Evolutionary conservation across 2,888 invertebrate species (phyloP).

Genomic region (Drosophila kokeensis): DNA sequence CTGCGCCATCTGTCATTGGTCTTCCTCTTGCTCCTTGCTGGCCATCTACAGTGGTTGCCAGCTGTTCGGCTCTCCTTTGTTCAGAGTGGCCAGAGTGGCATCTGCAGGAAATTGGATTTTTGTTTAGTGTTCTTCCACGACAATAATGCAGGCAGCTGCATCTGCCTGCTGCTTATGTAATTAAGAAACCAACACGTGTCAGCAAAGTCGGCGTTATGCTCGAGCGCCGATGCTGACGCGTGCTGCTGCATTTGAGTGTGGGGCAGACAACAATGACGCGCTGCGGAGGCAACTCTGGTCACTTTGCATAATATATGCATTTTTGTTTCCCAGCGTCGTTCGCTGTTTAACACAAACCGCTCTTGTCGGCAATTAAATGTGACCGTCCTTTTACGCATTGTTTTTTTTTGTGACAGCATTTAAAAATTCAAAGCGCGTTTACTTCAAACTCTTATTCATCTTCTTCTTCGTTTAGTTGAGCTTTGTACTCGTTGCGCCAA

Average conservation of each 20-base stretch:
- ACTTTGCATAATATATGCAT: slow-evolving; percentile 36
- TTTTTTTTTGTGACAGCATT: slow-evolving; percentile 30
- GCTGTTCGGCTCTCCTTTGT: slow-evolving; percentile 64
- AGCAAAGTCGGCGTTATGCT: slow-evolving; percentile 44
- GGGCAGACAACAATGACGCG: slow-evolving; percentile 6
- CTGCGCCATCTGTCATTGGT: slow-evolving; percentile 70
- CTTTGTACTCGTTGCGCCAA: slow-evolving; percentile 48
- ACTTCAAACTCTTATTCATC: slow-evolving; percentile 15
- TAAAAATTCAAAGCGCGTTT: slow-evolving; percentile 48
- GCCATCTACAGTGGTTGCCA: slow-evolving; percentile 53
- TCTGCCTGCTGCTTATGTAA: slow-evolving; percentile 65
- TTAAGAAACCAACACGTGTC: slow-evolving; percentile 80
- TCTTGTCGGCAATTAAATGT: slow-evolving; percentile 46
- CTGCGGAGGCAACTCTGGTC: slow-evolving; percentile 10
- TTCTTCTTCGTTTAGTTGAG: slow-evolving; percentile 24
- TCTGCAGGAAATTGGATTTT: slow-evolving; percentile 73
- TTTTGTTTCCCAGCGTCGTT: slow-evolving; percentile 16
- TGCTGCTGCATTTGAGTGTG: slow-evolving; percentile 35
- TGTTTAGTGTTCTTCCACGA: slow-evolving; percentile 30
- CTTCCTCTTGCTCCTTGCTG: slow-evolving; percentile 31
- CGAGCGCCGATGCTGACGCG: slow-evolving; percentile 61
- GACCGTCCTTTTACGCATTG: slow-evolving; percentile 36
- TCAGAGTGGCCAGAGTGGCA: slow-evolving; percentile 47
- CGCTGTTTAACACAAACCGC: slow-evolving; percentile 39
- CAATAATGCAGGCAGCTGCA: slow-evolving; percentile 66